Conservation (phyloP, 2,888 invertebrate genomes). For the Tolmerus cingulatus region DNA sequence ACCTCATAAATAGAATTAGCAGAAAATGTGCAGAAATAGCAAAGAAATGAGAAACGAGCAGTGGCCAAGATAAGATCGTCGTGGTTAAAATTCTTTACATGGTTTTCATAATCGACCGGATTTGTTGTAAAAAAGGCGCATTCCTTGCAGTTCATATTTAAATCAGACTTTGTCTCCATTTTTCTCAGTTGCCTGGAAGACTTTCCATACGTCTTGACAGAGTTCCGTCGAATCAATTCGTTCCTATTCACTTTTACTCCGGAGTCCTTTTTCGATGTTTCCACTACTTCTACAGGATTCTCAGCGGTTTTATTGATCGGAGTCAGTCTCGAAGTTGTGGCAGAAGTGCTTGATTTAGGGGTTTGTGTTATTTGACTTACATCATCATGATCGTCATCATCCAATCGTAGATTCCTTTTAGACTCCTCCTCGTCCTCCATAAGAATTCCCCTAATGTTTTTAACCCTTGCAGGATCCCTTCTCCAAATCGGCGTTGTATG, state of each 20-base stretch:
- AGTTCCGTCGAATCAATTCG: background rate
- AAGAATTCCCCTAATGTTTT: constrained; percentile 70
- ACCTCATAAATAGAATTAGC: background rate
- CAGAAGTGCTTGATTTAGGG: background rate
- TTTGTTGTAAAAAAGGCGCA: constrained; percentile 3
- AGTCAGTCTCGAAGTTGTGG: background rate
- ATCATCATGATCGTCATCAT: constrained; percentile 2
- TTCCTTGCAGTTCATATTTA: background rate
- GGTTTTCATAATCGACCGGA: background rate
- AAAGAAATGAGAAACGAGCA: background rate
- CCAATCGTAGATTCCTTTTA: background rate
- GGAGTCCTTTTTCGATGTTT: background rate
- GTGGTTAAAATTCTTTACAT: background rate
- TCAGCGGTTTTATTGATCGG: background rate
- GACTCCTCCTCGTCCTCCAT: constrained; percentile 65
- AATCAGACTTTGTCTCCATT: background rate
- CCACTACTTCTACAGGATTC: background rate
- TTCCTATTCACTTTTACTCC: background rate
- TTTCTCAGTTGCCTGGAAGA: background rate
- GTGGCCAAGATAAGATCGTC: background rate
- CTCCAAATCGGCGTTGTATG: constrained; percentile 68
- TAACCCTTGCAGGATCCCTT: constrained; percentile 66
- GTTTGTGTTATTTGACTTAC: background rate
- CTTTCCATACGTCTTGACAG: background rate
- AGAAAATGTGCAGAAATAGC: background rate